Base-by-base conservation (phyloP, 1,140 invertebrate species). In the Episyrphus balteatus region DNA sequence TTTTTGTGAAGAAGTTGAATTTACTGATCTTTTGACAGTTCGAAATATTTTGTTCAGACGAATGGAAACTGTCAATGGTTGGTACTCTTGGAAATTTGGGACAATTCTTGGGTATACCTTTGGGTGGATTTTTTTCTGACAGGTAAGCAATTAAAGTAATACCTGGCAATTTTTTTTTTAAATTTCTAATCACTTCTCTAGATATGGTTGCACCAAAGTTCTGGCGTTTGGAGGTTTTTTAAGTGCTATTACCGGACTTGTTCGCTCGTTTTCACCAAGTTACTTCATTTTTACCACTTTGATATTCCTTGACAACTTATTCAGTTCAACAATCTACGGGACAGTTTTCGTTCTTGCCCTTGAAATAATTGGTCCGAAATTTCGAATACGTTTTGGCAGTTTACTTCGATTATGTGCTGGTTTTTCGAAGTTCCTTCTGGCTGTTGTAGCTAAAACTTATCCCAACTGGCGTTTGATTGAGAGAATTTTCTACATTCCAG, bases 351-450 rank as follows among this genome's bases (percentile, higher is more conserved):
- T 76, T 49, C 53, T 76, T 51, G 87, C 82, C 30, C 77, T 90
- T 61, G 88, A 92, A 61, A 70, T 86, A 50, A 81, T 88, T 0
- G 83, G 82, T 1, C 80, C 83, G 2, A 77, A 78, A 53, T 80
- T 82, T 50, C 72, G 88, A 50, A 82, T 86, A 1, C 73, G 86
- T 10, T 82, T 78, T 39, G 83, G 84, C 11, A 80, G 84, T 0
- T 62, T 86, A 0, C 79, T 86, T 33, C 80, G 81, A 39, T 76
- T 74, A 40, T 79, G 79, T 51, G 88, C 83, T 57, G 78, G 85
- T 0, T 49, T 84, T 6, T 88, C 87, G 1, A 75, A 84, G 49
- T 79, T 81, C 51, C 62, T 80, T 30, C 62, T 85, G 38, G 79
- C 83, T 30, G 63, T 79, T 12, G 61, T 81, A 11, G 83, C 83